These are phyloP conservation scores for Xanthorhoe designata DNA, from an alignment of 2,888 invertebrate species.

Conservation along the genomic window DNA sequence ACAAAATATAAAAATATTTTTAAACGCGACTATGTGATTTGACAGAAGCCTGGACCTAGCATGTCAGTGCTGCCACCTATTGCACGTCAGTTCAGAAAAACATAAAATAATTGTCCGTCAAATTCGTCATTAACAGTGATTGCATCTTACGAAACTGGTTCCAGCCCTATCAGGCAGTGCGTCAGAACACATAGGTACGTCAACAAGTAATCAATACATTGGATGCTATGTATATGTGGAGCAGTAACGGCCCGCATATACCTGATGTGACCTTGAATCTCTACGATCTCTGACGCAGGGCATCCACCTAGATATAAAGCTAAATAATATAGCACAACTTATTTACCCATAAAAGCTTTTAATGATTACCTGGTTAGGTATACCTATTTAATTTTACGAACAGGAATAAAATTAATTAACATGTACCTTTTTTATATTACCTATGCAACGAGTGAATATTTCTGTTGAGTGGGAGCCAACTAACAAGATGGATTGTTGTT, in stretches of 20 bases:
- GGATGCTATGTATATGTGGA: constrained; percentile 33
- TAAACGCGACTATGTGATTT: too few relatives aligned
- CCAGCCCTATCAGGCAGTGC: constrained; percentile 36
- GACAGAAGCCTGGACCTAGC: too few relatives aligned
- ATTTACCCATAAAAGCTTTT: not conserved
- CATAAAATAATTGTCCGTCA: too few relatives aligned
- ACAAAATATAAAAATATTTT: too few relatives aligned
- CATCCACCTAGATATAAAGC: constrained; percentile 27
- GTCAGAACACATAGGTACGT: constrained; percentile 43
- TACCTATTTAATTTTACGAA: not conserved
- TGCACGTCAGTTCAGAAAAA: too few relatives aligned
- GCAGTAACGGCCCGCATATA: constrained; percentile 36
- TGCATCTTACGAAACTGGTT: not conserved
- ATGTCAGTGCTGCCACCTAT: too few relatives aligned
- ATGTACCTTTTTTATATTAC: too few relatives aligned
- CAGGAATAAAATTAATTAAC: not conserved
- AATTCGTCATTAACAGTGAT: not conserved
- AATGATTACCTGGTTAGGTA: not conserved
- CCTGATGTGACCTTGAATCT: constrained; percentile 40
- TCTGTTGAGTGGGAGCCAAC: too few relatives aligned
- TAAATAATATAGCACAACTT: constrained; percentile 11
- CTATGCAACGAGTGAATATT: too few relatives aligned
- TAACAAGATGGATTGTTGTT: too few relatives aligned
- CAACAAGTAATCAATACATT: constrained; percentile 44
- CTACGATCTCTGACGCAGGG: constrained; percentile 38